Evolutionary conservation across 1,140 invertebrate species (phyloP).

Genomic region (Sesamia nonagrioides): DNA sequence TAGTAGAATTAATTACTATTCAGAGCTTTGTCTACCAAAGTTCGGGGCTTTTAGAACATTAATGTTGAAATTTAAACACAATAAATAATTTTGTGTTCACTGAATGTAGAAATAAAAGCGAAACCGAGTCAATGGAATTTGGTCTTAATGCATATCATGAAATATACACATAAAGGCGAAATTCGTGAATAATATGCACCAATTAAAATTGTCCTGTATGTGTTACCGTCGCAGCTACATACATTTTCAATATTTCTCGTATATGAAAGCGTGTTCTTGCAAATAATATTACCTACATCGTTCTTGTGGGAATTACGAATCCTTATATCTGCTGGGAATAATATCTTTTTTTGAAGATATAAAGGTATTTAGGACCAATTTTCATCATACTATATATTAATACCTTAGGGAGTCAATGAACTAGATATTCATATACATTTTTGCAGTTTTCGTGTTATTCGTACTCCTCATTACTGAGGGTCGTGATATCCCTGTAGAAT

Average conservation of each 20-base stretch:
- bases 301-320: constrained; percentile 5
- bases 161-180: background rate
- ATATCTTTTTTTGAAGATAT: background rate
- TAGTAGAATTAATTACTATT: no score
- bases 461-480: no score
- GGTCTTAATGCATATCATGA: background rate
- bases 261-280: background rate
- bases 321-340: background rate
- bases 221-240: constrained; percentile 3
- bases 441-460: background rate
- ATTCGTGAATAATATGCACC: background rate
- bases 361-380: background rate
- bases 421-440: background rate
- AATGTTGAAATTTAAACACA: no score
- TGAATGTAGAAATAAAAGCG: no score
- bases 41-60: no score
- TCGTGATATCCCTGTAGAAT: no score
- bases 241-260: constrained; percentile 10
- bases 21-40: no score
- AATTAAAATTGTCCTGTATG: constrained; percentile 1
- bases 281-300: constrained; percentile 6
- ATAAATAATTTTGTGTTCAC: no score
- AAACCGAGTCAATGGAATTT: background rate
- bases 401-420: background rate
- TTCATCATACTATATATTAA: background rate